These are phyloP conservation scores for Castor canadensis DNA, from an alignment of 2,113 vertebrate species.

Conservation along the genomic window DNA sequence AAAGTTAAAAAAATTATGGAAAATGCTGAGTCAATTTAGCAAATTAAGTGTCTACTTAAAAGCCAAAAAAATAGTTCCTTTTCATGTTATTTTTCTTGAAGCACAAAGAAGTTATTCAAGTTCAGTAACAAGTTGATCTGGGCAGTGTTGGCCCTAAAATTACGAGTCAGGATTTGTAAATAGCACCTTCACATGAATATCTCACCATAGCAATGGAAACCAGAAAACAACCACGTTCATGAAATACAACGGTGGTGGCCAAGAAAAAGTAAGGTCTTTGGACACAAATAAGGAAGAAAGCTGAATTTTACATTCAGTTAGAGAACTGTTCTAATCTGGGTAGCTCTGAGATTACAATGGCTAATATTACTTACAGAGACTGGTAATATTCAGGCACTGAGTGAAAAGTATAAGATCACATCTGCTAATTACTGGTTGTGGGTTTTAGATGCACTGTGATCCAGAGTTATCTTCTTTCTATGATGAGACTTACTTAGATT, in stretches of 20 bases:
- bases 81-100: background rate
- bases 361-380: background rate
- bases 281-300: background rate
- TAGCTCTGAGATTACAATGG: background rate
- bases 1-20: background rate
- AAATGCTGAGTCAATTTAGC: background rate
- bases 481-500: background rate
- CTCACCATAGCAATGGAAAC: background rate
- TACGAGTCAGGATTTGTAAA: background rate
- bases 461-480: background rate
- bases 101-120: background rate
- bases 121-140: background rate
- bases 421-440: background rate
- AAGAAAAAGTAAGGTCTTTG: background rate
- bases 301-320: background rate
- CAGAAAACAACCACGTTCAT: background rate
- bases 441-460: background rate
- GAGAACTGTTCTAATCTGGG: background rate
- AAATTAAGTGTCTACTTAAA: background rate
- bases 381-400: background rate
- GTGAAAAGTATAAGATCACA: background rate
- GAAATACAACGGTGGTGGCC: background rate
- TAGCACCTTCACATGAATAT: background rate
- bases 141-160: background rate
- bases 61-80: background rate